Conservation (phyloP, 2,797 vertebrate genomes). For the Gallirallus australis region DNA sequence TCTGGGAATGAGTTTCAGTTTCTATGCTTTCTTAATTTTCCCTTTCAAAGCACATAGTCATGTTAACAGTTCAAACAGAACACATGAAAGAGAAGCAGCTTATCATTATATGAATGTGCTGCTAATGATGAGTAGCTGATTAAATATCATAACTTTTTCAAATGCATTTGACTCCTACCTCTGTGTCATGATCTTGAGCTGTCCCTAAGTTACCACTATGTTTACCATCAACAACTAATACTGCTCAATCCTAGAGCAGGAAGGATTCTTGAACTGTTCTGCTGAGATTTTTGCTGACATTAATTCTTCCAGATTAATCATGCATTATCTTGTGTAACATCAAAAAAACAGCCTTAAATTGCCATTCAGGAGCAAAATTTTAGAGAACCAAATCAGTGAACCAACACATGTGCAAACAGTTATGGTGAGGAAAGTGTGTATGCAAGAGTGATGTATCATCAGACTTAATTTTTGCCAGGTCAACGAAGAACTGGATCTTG, state of each 20-base stretch:
- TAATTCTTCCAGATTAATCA: neutral
- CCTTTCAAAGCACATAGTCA: neutral
- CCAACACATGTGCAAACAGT: neutral
- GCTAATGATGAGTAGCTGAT: neutral
- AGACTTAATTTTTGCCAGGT: neutral
- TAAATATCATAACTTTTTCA: neutral
- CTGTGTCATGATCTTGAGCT: neutral
- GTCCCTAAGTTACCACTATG: neutral
- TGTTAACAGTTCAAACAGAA: neutral
- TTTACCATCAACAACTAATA: neutral
- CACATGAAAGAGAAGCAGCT: neutral
- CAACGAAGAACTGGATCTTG: neutral
- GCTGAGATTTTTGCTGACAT: neutral
- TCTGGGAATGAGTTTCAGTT: neutral
- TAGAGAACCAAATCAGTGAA: neutral
- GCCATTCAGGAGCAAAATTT: neutral
- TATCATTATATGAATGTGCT: neutral
- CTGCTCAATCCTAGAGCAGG: neutral
- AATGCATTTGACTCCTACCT: neutral
- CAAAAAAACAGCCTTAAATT: neutral
- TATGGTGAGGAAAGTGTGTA: accelerated
- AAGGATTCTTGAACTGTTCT: neutral
- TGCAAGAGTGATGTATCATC: neutral
- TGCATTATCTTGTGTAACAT: neutral
- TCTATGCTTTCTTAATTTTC: neutral